phyloP scores from a whole-genome alignment of 2,113 vertebrate genomes.

The Myrmecophaga tridactyla region DNA sequence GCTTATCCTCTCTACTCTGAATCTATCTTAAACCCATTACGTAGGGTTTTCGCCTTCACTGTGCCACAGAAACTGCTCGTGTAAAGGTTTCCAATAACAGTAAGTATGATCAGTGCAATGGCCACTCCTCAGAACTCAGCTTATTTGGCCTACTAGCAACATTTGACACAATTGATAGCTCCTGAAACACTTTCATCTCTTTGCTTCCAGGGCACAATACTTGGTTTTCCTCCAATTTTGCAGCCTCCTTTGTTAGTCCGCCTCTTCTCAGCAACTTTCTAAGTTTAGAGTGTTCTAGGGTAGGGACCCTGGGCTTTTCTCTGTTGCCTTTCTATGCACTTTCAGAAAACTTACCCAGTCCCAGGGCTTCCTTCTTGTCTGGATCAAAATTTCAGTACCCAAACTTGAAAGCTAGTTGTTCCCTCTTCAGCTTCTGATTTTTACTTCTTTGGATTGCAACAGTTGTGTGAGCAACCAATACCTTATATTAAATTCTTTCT shows the following conservation, averaged over 20 bases:
- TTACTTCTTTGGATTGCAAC: neutral
- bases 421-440: neutral
- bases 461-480: neutral
- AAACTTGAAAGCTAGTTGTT: neutral
- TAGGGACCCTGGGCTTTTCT: neutral
- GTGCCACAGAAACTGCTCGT: neutral
- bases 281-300: too few relatives aligned
- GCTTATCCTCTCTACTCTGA: neutral
- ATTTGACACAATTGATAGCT: neutral
- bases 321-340: too few relatives aligned
- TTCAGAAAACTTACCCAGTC: neutral
- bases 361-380: neutral
- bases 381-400: neutral
- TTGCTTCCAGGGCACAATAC: fast-evolving
- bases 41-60: neutral
- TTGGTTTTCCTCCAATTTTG: neutral
- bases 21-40: neutral
- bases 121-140: neutral
- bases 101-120: neutral
- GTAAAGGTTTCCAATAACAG: neutral
- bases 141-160: neutral
- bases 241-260: neutral
- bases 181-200: neutral
- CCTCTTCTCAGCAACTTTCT: neutral
- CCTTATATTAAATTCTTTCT: neutral